Evolutionary conservation across 2,797 vertebrate species (phyloP).

Genomic region (Lophotriccus pileatus): DNA sequence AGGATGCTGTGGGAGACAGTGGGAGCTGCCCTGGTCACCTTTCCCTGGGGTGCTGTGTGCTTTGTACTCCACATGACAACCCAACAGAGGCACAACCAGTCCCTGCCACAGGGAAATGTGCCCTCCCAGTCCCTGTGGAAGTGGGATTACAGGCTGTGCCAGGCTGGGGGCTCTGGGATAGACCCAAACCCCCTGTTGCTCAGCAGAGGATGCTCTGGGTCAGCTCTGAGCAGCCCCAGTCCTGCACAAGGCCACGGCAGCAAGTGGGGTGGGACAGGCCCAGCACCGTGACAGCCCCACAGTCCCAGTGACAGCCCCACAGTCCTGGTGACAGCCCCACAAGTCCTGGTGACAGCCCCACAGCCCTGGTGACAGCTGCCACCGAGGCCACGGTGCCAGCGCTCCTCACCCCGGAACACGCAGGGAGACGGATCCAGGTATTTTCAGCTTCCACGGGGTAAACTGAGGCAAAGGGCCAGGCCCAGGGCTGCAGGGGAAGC

Average conservation of each 20-base stretch:
- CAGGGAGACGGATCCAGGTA: accelerated
- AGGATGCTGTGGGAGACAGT: accelerated
- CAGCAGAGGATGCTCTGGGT: background rate
- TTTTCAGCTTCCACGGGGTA: background rate
- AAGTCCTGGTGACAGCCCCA: no score
- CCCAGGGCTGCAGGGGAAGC: accelerated
- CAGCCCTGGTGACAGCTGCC: background rate
- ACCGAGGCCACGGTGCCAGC: accelerated
- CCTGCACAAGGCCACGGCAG: background rate
- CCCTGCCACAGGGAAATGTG: background rate
- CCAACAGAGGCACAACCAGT: accelerated
- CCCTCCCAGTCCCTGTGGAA: background rate
- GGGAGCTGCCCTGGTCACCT: accelerated
- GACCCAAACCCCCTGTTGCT: background rate
- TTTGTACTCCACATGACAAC: background rate
- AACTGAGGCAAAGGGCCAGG: background rate
- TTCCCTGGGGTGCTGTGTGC: background rate
- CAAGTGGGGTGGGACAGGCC: accelerated
- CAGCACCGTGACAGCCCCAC: background rate
- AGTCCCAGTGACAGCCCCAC: background rate
- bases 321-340: no score
- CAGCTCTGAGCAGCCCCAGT: background rate
- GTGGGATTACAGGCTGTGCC: background rate
- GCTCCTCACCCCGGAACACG: accelerated
- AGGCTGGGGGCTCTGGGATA: background rate